A percentile compares a stretch with the other conserved stretches of the same genome.
Evolutionary conservation across 2,888 invertebrate species (phyloP).

Genomic region (Philonicus albiceps): DNA sequence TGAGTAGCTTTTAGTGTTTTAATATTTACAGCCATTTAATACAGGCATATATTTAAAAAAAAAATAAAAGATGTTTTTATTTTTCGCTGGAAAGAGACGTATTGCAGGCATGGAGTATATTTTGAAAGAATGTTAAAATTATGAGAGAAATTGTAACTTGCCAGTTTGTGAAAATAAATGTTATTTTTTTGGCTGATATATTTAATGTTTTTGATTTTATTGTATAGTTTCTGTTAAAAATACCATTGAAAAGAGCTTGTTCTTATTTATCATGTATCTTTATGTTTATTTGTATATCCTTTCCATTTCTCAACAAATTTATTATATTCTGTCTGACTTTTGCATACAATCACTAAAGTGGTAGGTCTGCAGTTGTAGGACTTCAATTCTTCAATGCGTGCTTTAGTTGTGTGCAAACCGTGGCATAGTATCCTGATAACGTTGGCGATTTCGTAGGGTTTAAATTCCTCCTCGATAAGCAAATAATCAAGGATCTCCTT

Average conservation of each 20-base stretch:
- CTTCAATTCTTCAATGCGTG: conserved; percentile 65
- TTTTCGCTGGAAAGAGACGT: neutral
- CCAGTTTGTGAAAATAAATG: neutral
- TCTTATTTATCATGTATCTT: neutral
- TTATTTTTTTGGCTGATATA: neutral
- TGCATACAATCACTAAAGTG: conserved; percentile 67
- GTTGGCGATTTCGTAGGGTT: conserved; percentile 65
- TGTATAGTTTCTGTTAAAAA: too few relatives aligned
- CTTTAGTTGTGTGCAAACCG: conserved; percentile 67
- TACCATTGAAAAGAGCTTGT: neutral
- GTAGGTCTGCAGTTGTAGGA: conserved; percentile 64
- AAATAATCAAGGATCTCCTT: conserved; percentile 70
- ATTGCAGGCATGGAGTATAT: neutral
- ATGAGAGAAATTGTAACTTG: neutral
- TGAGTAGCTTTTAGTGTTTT: neutral
- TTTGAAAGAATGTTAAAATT: neutral
- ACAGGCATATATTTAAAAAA: neutral
- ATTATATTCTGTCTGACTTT: conserved; percentile 67
- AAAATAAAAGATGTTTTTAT: neutral
- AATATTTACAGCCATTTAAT: neutral
- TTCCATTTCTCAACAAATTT: conserved; percentile 64
- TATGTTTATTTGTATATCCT: neutral
- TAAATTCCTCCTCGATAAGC: conserved; percentile 65
- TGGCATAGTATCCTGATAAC: conserved; percentile 68
- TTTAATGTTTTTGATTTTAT: neutral